Conservation (phyloP, 2,113 vertebrate species). For the Glaucomys volans region DNA sequence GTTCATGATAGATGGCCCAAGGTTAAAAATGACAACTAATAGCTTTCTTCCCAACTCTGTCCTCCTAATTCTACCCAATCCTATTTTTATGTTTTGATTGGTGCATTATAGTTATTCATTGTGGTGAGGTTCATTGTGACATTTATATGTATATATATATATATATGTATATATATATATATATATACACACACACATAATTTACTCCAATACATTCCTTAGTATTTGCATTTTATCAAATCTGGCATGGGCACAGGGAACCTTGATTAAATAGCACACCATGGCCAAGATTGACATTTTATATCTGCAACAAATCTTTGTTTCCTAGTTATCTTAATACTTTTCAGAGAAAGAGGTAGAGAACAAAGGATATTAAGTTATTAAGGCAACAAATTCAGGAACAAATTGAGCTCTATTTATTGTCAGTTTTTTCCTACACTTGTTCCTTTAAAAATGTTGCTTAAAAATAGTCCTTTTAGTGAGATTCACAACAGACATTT, state of each 20-base stretch:
- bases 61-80: not conserved
- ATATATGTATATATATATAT: no score
- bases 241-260: accelerated
- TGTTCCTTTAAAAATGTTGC: not conserved
- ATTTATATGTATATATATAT: no score
- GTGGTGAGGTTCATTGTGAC: no score
- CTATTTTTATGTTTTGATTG: not conserved
- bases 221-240: no score
- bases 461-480: not conserved
- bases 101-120: no score
- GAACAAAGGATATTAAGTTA: not conserved
- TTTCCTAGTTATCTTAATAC: not conserved
- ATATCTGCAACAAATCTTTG: not conserved
- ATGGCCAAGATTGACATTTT: not conserved
- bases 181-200: no score
- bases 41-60: not conserved
- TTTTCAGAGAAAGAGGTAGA: not conserved
- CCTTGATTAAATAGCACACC: not conserved
- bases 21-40: not conserved
- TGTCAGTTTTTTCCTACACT: not conserved
- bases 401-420: not conserved
- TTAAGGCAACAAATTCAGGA: not conserved
- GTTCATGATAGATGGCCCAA: not conserved
- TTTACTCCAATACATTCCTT: no score
- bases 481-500: not conserved